These are phyloP conservation scores for Stigmatopora argus DNA, from an alignment of 2,113 vertebrate genomes.

Conservation along the genomic window DNA sequence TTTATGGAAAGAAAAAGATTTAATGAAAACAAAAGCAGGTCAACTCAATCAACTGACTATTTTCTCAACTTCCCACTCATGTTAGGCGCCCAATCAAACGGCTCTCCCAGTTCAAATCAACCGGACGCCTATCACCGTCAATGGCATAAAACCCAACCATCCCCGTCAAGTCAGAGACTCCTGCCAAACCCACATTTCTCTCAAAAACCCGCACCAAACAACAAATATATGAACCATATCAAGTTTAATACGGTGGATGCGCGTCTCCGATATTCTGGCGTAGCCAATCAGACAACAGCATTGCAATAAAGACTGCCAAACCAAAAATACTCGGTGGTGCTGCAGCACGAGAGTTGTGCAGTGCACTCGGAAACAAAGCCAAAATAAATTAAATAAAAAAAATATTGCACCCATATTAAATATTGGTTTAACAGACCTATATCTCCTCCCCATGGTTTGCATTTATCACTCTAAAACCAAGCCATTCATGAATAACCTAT, in stretches of 20 bases:
- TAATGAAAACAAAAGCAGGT: no score
- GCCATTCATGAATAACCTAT: slow-evolving; percentile 44
- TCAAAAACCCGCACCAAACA: background rate
- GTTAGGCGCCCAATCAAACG: no score
- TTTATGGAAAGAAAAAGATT: no score
- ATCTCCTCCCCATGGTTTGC: slow-evolving; percentile 41
- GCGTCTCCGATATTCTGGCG: background rate
- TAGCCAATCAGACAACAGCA: background rate
- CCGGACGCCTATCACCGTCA: no score
- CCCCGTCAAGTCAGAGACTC: background rate
- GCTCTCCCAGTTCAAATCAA: no score
- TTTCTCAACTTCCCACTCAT: no score
- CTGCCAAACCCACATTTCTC: background rate
- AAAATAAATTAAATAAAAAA: no score
- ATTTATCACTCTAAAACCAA: slow-evolving; percentile 14
- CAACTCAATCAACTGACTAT: no score
- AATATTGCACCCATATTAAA: background rate
- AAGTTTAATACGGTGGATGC: background rate
- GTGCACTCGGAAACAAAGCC: slow-evolving; percentile 25
- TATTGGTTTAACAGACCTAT: background rate
- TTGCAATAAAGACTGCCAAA: background rate
- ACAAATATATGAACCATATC: background rate
- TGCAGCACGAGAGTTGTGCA: slow-evolving; percentile 29
- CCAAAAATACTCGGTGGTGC: background rate
- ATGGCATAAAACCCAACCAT: no score